Evolutionary conservation across 2,888 invertebrate genomes (phyloP), one percentile per base, ranked within the genome.

Genomic region (Deroplatys truncata): DNA sequence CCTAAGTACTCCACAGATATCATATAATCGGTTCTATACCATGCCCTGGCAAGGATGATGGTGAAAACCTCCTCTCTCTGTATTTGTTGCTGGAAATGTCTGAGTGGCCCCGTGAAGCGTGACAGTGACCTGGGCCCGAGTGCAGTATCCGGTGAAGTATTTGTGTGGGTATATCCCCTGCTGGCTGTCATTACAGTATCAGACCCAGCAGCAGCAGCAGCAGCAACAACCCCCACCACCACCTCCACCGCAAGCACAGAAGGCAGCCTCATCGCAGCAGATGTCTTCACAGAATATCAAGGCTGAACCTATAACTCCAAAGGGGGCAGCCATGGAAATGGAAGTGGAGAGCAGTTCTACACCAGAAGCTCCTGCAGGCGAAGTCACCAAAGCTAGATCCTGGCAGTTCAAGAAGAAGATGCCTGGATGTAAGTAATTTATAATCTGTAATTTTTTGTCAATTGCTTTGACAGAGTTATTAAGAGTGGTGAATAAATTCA

Each of bases 121-220:
- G 56, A 72, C 56, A 72, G 88, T 88, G 91, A 88, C 90, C 90
- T 90, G 88, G 90, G 90, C 91, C 91, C 89, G 91, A 91, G 91
- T 90, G 91, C 90, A 89, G 82, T 88, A 90, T 91, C 91, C 91
- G 72, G 88, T 90, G 90, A 91, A 89, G 91, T 91, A 89, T 90
- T 90, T 91, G 90, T 91, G 91, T 91, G 91, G 91, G 89, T 91
- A 91, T 91, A 91, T 91, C 91, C 91, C 91, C 90, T 90, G 90
- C 88, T 90, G 91, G 90, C 91, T 91, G 90, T 91, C 85, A 84
- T 91, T 91, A 86, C 91, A 91, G 91, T 89, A 91, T 89, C 94
- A 89, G 94, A 94, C 91, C 93, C 93, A 92, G 84, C 90, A 87
- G 82, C 90, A 84, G 35, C 88, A 56, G 35, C 91, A 90, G 85